Conservation (phyloP, 2,113 vertebrate species). For the Xenus cinereus region DNA sequence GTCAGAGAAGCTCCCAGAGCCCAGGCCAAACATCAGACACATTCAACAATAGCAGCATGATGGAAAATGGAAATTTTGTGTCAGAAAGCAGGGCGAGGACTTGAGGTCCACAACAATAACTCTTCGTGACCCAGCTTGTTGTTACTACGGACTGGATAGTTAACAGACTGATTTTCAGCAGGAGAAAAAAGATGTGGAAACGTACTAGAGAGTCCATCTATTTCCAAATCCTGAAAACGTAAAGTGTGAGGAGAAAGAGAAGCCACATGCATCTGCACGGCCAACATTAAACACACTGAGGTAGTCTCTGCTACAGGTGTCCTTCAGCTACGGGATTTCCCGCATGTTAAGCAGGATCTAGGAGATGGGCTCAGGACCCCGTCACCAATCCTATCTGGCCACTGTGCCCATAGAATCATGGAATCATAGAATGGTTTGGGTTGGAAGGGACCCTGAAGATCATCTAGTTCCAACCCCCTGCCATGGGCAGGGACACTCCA, state of each 20-base stretch:
- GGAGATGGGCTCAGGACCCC: neutral
- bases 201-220: neutral
- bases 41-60: neutral
- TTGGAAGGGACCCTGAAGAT: neutral
- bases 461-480: neutral
- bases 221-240: neutral
- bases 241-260: neutral
- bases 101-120: neutral
- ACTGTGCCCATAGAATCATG: neutral
- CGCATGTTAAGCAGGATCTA: neutral
- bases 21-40: neutral
- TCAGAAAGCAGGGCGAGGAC: neutral
- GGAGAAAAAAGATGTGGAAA: neutral
- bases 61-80: constrained; percentile 5
- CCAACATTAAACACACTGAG: neutral
- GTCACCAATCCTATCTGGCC: neutral
- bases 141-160: neutral
- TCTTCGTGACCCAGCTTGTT: neutral
- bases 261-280: neutral
- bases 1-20: neutral
- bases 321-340: neutral
- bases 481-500: neutral
- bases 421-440: neutral
- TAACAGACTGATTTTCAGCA: neutral
- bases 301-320: neutral